These are phyloP conservation scores for Plecotus auritus DNA, from an alignment of 2,113 vertebrate species.

Conservation along the genomic window DNA sequence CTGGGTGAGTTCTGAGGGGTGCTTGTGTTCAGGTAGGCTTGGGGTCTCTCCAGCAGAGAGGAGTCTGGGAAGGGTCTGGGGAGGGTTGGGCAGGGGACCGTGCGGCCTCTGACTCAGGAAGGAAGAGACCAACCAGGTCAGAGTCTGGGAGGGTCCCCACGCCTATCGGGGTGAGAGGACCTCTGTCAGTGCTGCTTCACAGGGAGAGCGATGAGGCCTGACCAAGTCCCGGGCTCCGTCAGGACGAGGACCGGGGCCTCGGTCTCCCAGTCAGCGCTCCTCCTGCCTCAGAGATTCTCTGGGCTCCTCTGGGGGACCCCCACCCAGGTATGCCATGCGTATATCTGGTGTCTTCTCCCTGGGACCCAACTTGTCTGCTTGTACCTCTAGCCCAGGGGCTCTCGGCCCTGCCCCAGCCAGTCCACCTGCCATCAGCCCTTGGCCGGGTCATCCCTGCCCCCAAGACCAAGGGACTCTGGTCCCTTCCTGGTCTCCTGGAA, in stretches of 20 bases:
- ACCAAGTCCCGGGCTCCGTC: background rate
- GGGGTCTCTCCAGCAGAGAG: background rate
- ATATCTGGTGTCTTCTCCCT: background rate
- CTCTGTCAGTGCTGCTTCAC: background rate
- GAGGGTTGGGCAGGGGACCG: background rate
- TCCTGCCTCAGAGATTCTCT: background rate
- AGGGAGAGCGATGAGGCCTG: background rate
- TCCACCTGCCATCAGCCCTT: background rate
- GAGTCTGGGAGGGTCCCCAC: background rate
- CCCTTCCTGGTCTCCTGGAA: background rate
- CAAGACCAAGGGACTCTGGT: background rate
- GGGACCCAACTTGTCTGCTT: background rate
- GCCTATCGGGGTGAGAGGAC: background rate
- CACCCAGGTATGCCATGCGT: no score
- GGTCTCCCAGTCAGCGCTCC: background rate
- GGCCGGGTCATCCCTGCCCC: background rate
- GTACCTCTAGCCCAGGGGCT: background rate
- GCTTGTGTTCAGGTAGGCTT: background rate
- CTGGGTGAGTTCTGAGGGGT: background rate
- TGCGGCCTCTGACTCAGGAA: background rate
- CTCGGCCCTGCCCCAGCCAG: background rate
- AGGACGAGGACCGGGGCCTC: background rate
- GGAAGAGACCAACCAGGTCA: background rate
- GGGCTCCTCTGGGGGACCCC: no score
- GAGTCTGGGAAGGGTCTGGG: background rate